Evolutionary conservation across 2,113 vertebrate genomes (phyloP).

Genomic region (Gymnogyps californianus): DNA sequence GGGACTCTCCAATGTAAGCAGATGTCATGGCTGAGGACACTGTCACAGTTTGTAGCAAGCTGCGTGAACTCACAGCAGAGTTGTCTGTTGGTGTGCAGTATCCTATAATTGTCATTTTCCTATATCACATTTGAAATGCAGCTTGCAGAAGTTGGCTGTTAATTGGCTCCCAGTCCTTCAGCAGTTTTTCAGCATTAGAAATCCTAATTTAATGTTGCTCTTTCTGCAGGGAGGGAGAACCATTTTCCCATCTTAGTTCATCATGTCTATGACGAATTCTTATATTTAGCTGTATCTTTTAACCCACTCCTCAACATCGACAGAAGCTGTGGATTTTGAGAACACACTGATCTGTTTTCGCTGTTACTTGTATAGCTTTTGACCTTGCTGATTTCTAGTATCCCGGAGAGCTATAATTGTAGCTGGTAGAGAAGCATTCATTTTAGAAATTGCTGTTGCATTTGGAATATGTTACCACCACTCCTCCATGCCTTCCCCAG

Average conservation of each 20-base stretch:
- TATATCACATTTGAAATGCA: neutral
- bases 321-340: conserved; percentile 23
- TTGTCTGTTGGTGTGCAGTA: neutral
- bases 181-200: neutral
- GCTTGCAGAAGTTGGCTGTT: conserved; percentile 18
- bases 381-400: conserved; percentile 44
- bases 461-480: neutral
- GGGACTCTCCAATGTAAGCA: neutral
- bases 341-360: conserved; percentile 8
- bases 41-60: neutral
- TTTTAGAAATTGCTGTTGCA: conserved; percentile 44
- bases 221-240: neutral
- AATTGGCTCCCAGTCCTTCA: conserved; percentile 34
- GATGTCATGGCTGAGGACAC: neutral
- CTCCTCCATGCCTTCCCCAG: conserved; percentile 11
- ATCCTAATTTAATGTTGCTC: conserved; percentile 12
- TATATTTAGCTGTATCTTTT: neutral
- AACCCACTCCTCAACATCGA: neutral
- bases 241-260: neutral
- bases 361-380: conserved; percentile 22
- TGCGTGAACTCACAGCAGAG: neutral
- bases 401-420: conserved; percentile 17
- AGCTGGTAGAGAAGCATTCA: conserved; percentile 13
- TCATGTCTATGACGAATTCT: neutral
- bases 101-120: conserved; percentile 16